Evolutionary conservation across 1,140 invertebrate species (phyloP).

Genomic region (Battus philenor): DNA sequence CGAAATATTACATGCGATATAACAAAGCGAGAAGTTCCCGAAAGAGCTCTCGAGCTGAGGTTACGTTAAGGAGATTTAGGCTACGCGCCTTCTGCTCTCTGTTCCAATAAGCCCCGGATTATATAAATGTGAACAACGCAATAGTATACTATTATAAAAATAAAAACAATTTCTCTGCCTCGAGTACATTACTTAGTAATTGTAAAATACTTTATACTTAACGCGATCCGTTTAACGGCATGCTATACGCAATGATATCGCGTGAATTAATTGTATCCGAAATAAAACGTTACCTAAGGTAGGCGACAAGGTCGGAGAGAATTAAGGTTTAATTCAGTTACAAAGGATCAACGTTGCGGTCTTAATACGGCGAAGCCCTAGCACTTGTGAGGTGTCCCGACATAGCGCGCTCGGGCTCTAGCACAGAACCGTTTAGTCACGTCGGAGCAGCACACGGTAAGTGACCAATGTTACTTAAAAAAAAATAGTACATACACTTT

Average conservation of each 20-base stretch:
- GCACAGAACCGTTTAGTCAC: constrained; percentile 4
- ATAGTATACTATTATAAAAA: no score
- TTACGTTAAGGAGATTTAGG: no score
- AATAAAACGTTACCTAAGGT: constrained; percentile 15
- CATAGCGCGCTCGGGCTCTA: constrained; percentile 5
- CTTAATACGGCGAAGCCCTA: constrained; percentile 50
- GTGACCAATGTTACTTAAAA: no score
- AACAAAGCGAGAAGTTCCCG: no score
- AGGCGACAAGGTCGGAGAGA: constrained; percentile 11
- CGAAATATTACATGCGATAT: no score
- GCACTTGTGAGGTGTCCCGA: constrained; percentile 46
- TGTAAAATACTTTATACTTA: no score
- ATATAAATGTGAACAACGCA: no score
- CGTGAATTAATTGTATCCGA: constrained; percentile 11
- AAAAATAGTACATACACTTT: neutral
- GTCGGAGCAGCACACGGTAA: constrained; percentile 3
- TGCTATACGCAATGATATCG: constrained; percentile 11
- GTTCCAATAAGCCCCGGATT: no score
- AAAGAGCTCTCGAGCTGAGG: no score
- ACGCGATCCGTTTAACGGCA: neutral
- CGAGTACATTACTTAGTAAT: no score
- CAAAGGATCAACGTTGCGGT: constrained; percentile 14
- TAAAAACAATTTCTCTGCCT: no score
- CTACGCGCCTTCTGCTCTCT: no score
- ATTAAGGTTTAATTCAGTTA: constrained; percentile 15